Conservation (phyloP, 2,888 invertebrate species). For the Drosophila villosipedis region DNA sequence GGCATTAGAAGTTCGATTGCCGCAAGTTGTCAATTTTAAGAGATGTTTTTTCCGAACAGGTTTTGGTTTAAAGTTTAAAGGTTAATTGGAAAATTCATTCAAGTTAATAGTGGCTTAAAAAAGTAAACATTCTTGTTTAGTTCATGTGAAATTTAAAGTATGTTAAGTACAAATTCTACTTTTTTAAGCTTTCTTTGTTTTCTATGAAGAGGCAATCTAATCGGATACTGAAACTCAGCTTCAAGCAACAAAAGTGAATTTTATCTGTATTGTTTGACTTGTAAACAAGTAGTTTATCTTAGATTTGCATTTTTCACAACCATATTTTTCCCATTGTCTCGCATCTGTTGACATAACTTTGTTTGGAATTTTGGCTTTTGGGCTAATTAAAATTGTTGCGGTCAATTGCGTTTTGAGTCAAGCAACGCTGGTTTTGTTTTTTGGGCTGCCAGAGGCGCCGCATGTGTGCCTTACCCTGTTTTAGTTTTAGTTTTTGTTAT, state of each 20-base stretch:
- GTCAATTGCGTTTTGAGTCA: constrained; percentile 58
- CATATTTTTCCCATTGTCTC: constrained; percentile 24
- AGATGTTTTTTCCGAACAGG: not conserved
- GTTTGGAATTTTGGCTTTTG: constrained; percentile 26
- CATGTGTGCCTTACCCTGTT: constrained; percentile 34
- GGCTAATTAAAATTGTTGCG: constrained; percentile 61
- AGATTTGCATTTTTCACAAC: constrained; percentile 24
- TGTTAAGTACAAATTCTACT: not conserved
- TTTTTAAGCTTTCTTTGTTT: constrained; percentile 1
- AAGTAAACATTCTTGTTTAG: not conserved
- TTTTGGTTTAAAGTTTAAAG: not conserved
- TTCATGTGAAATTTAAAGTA: not conserved
- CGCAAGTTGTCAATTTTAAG: not conserved
- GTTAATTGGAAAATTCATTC: not conserved
- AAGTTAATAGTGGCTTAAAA: too few relatives aligned
- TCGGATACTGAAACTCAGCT: constrained; percentile 1
- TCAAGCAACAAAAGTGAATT: not conserved
- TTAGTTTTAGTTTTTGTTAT: not conserved
- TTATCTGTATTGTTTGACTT: constrained; percentile 20
- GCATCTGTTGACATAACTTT: constrained; percentile 44
- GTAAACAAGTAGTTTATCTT: constrained; percentile 8
- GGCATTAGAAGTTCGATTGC: constrained; percentile 26
- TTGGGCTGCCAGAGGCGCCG: constrained; percentile 6
- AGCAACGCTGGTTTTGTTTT: constrained; percentile 30
- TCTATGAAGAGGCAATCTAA: not conserved